These are phyloP conservation scores for Bimastos eiseni DNA, from an alignment of 2,888 invertebrate species.

Conservation along the genomic window DNA sequence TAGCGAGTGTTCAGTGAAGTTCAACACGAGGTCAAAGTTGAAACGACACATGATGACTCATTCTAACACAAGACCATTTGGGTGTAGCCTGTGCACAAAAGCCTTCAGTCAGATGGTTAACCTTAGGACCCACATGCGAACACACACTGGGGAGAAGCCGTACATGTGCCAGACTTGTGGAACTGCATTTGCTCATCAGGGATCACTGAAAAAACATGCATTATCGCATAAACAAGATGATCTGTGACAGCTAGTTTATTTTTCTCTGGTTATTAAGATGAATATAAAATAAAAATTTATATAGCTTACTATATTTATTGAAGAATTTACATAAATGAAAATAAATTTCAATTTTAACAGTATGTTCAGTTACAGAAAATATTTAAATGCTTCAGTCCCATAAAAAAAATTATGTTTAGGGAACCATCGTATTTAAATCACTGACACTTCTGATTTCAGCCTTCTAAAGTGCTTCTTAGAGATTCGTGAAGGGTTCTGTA, in stretches of 20 bases:
- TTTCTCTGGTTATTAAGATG: background rate
- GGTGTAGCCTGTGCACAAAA: background rate
- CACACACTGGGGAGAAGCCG: constrained; percentile 18
- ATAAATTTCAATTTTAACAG: background rate
- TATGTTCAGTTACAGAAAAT: background rate
- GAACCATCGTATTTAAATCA: background rate
- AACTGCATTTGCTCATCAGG: constrained; percentile 2
- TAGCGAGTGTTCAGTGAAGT: background rate
- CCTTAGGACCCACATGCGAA: constrained; percentile 8
- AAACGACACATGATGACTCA: background rate
- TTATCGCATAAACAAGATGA: background rate
- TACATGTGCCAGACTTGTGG: constrained; percentile 6
- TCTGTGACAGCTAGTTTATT: background rate
- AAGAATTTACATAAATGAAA: background rate
- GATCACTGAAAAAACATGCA: background rate
- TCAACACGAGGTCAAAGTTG: background rate
- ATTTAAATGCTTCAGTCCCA: background rate
- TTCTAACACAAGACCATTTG: background rate
- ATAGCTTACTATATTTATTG: background rate
- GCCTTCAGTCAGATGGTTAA: background rate
- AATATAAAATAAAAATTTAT: background rate
- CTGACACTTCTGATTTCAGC: background rate
- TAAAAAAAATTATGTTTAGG: background rate
- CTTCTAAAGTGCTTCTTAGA: background rate
- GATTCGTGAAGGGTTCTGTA: background rate